These are phyloP conservation scores for Scaptomyza reducta DNA, from an alignment of 2,888 invertebrate species.

Conservation along the genomic window DNA sequence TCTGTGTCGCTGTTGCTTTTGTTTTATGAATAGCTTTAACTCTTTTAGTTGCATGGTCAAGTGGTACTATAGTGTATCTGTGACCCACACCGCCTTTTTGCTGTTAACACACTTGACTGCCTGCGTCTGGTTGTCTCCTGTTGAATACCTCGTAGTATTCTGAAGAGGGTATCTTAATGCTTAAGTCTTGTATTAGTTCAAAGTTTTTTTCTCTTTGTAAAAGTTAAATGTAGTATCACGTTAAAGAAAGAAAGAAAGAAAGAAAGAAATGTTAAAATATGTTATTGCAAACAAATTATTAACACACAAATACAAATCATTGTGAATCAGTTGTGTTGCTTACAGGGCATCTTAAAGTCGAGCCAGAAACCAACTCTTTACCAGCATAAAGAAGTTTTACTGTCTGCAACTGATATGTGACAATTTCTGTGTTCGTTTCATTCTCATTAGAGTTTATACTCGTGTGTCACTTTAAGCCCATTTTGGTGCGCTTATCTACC, in stretches of 20 bases:
- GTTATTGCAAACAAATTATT: neutral
- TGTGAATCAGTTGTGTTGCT: neutral
- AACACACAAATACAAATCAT: neutral
- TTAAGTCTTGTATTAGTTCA: too few relatives aligned
- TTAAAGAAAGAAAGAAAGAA: too few relatives aligned
- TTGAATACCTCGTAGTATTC: conserved; percentile 1
- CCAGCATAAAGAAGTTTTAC: conserved; percentile 20
- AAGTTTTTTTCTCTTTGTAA: too few relatives aligned
- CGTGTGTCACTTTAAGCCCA: conserved; percentile 56
- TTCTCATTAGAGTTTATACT: conserved; percentile 61
- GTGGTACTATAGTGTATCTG: conserved; percentile 8
- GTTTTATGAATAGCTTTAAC: conserved; percentile 18
- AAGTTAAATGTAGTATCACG: too few relatives aligned
- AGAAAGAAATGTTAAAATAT: too few relatives aligned
- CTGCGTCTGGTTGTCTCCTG: conserved; percentile 21
- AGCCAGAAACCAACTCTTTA: neutral
- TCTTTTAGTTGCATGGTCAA: conserved; percentile 28
- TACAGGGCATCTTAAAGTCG: conserved; percentile 13
- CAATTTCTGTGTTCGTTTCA: conserved; percentile 60
- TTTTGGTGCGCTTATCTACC: conserved; percentile 63
- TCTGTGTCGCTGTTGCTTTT: neutral
- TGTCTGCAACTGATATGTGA: conserved; percentile 56
- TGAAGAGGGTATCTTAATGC: neutral
- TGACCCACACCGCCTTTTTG: conserved; percentile 46
- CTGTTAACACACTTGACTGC: conserved; percentile 52